Base-by-base conservation (phyloP, 2,888 invertebrate species). In the Kuschelorhynchus macadamiae region DNA sequence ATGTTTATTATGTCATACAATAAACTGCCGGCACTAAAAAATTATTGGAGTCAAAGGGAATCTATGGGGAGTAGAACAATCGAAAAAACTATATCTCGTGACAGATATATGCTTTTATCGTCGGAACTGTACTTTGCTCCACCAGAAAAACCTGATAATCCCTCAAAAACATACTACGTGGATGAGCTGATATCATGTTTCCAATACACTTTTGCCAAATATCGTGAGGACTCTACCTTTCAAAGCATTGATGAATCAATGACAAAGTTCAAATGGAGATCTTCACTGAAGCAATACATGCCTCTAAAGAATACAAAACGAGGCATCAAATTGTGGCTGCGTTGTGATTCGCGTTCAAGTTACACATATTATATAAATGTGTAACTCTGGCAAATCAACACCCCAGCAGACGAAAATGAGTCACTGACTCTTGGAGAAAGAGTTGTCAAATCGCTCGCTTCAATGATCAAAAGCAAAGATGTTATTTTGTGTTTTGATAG, bases 301-400 rank as follows among this genome's bases (percentile, higher is more conserved):
- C 78, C 77, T 32, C 75, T 74, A 56, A 79, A 80, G 71, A 76
- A 77, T 16, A 76, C 76, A 67, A 79, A 79, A 73, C 68, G 79
- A 18, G 79, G 79, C 4, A 78, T 76, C 68, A 78, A 79, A 70
- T 70, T 75, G 16, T 75, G 74, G 64, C 69, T 30, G 30, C 12
- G 11, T 3, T 36, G 36, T 36, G 36, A 36, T 11, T 36, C 36
- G 7, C 4, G 7, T 3, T 5, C 25, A 5, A 7, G 25, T 7
- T 25, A 25, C 7, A 25, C 25, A 5, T 25, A 25, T 25, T 3
- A 25, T 25, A 5, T 25, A 3, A 36, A 36, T n/a, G 11, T 36
- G 3, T 36, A n/a, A n/a, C n/a, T 11, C 3, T 11, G 36, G 11
- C 3, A 3, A 36, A n/a, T 4, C 5, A 36, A 11, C n/a, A n/a